These are phyloP conservation scores for Altica lythri DNA, from an alignment of 2,888 invertebrate genomes.

Conservation along the genomic window DNA sequence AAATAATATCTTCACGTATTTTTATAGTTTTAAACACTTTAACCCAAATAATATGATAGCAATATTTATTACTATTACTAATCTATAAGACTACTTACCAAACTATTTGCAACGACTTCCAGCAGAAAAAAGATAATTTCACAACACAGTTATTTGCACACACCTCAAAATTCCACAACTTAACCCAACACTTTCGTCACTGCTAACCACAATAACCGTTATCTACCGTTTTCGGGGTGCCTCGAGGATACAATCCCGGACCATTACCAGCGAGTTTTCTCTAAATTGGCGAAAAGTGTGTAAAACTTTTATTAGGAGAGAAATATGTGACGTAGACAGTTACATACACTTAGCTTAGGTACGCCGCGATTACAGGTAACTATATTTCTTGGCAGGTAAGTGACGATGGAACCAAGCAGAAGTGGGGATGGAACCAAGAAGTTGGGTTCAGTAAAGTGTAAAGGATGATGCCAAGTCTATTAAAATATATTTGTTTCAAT, in stretches of 20 bases:
- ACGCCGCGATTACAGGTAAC: constrained; percentile 38
- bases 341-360: constrained; percentile 26
- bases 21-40: not conserved
- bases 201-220: constrained; percentile 1
- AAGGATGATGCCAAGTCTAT: not conserved
- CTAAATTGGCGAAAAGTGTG: constrained; percentile 24
- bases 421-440: constrained; percentile 29
- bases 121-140: constrained; percentile 28
- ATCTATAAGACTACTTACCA: constrained; percentile 26
- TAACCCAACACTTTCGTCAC: constrained; percentile 11
- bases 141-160: constrained; percentile 34
- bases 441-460: constrained; percentile 12
- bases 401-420: constrained; percentile 26
- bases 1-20: too few relatives aligned
- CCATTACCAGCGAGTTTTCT: constrained; percentile 7
- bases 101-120: constrained; percentile 20
- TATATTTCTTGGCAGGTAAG: constrained; percentile 37
- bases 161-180: constrained; percentile 40
- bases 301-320: constrained; percentile 30
- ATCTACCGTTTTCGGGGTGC: constrained; percentile 1
- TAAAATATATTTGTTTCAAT: not conserved
- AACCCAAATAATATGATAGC: not conserved
- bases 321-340: constrained; percentile 34
- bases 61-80: not conserved
- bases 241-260: constrained; percentile 12